phyloP scores from a whole-genome alignment of 2,888 invertebrate genomes.

The Rhyacophila evoluta region DNA sequence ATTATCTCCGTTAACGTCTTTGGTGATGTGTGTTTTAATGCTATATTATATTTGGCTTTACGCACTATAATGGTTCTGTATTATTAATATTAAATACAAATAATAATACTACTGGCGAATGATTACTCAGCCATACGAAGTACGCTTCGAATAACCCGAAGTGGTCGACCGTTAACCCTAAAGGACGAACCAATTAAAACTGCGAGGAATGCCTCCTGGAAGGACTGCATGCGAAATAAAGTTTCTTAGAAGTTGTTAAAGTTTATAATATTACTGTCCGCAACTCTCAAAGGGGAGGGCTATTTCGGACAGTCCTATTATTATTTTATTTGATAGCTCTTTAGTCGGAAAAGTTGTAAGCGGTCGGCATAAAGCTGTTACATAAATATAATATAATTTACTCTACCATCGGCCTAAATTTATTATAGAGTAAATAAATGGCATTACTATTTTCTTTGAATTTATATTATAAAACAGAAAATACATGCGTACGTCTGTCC shows the following conservation, averaged over 20 bases:
- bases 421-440: neutral
- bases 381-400: neutral
- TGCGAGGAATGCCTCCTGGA: slow-evolving; percentile 7
- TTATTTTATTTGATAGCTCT: slow-evolving; percentile 10
- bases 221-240: slow-evolving; percentile 5
- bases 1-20: no score
- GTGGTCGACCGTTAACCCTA: slow-evolving; percentile 14
- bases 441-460: no score
- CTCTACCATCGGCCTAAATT: no score
- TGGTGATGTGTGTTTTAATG: no score
- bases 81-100: no score
- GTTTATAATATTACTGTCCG: slow-evolving; percentile 12
- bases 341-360: slow-evolving; percentile 13
- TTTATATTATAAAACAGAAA: no score
- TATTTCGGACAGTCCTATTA: neutral
- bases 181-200: slow-evolving; percentile 20
- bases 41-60: no score
- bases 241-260: slow-evolving; percentile 20
- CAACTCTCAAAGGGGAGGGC: neutral
- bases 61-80: no score
- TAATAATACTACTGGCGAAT: neutral
- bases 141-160: neutral
- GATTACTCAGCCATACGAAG: neutral
- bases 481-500: no score
- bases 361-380: neutral